Percentiles rank a stretch among this genome's conserved stretches.
These are phyloP conservation scores for Rhyacichthys aspro DNA, from an alignment of 2,797 vertebrate genomes.

Conservation along the genomic window DNA sequence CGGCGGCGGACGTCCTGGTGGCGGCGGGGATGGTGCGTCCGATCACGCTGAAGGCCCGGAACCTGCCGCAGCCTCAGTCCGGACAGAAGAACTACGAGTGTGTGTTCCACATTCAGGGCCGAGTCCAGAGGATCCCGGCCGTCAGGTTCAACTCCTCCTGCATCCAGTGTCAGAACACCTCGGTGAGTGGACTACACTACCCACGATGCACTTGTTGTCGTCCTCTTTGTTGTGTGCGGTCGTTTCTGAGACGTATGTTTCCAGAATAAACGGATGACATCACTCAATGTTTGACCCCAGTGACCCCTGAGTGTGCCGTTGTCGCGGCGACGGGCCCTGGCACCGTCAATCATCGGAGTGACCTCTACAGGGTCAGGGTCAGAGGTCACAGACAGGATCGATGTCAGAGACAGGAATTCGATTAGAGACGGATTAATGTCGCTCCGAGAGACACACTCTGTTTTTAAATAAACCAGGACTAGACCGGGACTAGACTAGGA, in stretches of 20 bases:
- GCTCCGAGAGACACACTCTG: slow-evolving; percentile 1
- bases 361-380: slow-evolving; percentile 1
- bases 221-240: no score
- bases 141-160: slow-evolving; percentile 92
- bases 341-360: not conserved
- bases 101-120: slow-evolving; percentile 86
- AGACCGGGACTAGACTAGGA: no score
- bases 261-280: not conserved
- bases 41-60: slow-evolving; percentile 88
- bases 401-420: slow-evolving; percentile 6
- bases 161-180: slow-evolving; percentile 92
- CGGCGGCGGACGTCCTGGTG: slow-evolving; percentile 87
- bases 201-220: slow-evolving; percentile 46
- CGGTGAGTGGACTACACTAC: slow-evolving; percentile 68
- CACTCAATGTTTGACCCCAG: slow-evolving; percentile 2
- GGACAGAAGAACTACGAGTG: slow-evolving; percentile 94
- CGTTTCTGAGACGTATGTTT: no score
- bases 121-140: slow-evolving; percentile 85
- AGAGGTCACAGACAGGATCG: not conserved
- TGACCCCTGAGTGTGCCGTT: slow-evolving; percentile 6
- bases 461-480: no score
- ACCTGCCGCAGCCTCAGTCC: slow-evolving; percentile 90
- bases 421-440: slow-evolving; percentile 9
- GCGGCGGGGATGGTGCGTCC: slow-evolving; percentile 87
- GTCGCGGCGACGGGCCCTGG: not conserved